Evolutionary conservation across 2,113 vertebrate species (phyloP).

Genomic region (Petrocephalus microphthalmus): DNA sequence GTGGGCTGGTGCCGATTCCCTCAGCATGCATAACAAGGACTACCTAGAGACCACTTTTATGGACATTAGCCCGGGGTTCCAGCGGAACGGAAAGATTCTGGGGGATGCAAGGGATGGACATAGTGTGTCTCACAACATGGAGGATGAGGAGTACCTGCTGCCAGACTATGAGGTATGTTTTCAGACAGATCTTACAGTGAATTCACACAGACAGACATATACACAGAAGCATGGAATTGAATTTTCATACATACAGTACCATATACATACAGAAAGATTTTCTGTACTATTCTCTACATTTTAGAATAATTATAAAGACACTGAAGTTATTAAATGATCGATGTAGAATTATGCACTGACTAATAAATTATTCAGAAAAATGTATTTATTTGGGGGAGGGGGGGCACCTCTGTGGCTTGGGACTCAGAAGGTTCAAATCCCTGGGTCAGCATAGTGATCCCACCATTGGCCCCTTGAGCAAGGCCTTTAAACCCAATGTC

Average conservation of each 20-base stretch:
- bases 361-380: not conserved
- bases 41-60: conserved; percentile 71
- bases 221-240: not conserved
- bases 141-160: conserved; percentile 66
- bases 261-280: not conserved
- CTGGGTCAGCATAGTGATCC: not conserved
- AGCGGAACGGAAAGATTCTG: conserved; percentile 62
- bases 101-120: conserved; percentile 57
- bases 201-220: not conserved
- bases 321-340: not conserved
- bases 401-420: not conserved
- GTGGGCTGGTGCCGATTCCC: conserved; percentile 57
- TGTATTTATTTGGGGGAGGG: not conserved
- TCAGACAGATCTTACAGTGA: not conserved
- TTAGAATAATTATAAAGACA: not conserved
- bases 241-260: not conserved
- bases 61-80: conserved; percentile 59
- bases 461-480: not conserved
- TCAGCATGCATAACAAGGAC: conserved; percentile 57
- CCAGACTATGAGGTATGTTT: conserved; percentile 62
- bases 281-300: not conserved
- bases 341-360: not conserved
- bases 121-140: conserved; percentile 60
- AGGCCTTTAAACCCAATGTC: not conserved
- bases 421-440: not conserved